These are phyloP conservation scores for Tachuris rubrigastra DNA, from an alignment of 2,113 vertebrate species.

Conservation along the genomic window DNA sequence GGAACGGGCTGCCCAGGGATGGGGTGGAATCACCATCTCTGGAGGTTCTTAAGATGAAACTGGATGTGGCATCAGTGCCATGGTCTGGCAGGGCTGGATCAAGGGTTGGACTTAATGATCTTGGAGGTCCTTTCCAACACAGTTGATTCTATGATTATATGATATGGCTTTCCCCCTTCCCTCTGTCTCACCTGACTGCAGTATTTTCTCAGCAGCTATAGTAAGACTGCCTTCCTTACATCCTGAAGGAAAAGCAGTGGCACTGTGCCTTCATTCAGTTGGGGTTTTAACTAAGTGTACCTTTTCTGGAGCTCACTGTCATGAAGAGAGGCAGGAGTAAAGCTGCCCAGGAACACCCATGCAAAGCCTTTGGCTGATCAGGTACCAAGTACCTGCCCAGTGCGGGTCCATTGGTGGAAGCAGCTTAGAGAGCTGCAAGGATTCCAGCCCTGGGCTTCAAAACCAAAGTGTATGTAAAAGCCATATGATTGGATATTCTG, in stretches of 20 bases:
- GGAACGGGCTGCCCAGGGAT: too few species aligned
- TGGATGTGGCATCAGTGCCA: too few species aligned
- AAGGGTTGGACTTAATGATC: too few species aligned
- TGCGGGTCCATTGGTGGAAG: neutral
- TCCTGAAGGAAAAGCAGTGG: neutral
- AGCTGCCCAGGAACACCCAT: neutral
- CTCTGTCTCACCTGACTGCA: neutral
- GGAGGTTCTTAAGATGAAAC: too few species aligned
- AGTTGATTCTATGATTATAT: too few species aligned
- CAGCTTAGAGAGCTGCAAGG: neutral
- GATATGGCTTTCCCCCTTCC: too few species aligned
- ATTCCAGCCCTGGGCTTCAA: neutral
- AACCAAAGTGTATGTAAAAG: neutral
- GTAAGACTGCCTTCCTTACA: neutral
- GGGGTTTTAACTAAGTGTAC: fast-evolving
- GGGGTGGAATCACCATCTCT: too few species aligned
- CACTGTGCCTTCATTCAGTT: neutral
- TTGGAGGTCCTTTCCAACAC: too few species aligned
- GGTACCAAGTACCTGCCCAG: neutral
- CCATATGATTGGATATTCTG: neutral
- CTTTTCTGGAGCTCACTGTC: neutral
- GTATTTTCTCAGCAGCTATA: neutral
- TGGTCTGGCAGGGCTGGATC: too few species aligned
- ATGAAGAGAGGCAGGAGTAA: neutral
- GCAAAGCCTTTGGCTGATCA: neutral